phyloP scores from a whole-genome alignment of 2,113 vertebrate genomes.

The Sinocyclocheilus anshuiensis region DNA sequence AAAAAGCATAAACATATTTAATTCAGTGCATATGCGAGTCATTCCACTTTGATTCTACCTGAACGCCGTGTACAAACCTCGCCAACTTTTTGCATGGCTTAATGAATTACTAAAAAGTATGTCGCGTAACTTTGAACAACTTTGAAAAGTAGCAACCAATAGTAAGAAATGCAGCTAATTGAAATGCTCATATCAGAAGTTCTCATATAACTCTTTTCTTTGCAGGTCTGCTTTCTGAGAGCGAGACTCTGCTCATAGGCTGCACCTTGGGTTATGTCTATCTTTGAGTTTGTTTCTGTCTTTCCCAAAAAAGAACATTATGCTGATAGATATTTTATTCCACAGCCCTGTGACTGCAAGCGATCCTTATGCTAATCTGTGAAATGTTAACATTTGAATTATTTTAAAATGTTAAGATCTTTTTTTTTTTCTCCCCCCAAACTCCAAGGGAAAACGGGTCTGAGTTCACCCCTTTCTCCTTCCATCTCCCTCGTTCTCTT shows the following conservation, averaged over 20 bases:
- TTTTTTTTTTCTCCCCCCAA: constrained; percentile 50
- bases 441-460: constrained; percentile 66
- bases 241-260: constrained; percentile 61
- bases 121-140: constrained; percentile 58
- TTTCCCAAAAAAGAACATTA: constrained; percentile 67
- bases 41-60: too few species aligned
- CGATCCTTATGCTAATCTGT: constrained; percentile 77
- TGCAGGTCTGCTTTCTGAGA: constrained; percentile 68
- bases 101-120: too few species aligned
- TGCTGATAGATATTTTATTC: constrained; percentile 77
- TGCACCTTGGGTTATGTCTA: constrained; percentile 71
- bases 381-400: constrained; percentile 74
- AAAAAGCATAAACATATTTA: too few species aligned
- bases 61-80: too few species aligned
- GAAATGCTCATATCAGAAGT: constrained; percentile 46
- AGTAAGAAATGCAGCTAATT: constrained; percentile 59
- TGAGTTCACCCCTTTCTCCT: constrained; percentile 46
- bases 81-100: too few species aligned
- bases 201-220: constrained; percentile 71
- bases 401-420: constrained; percentile 67
- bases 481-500: constrained; percentile 20
- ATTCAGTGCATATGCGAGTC: too few species aligned
- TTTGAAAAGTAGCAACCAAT: constrained; percentile 52
- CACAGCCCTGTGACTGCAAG: constrained; percentile 75
- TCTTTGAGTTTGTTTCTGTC: constrained; percentile 56